phyloP scores from a whole-genome alignment of 1,140 invertebrate genomes.

The Ips nitidus region DNA sequence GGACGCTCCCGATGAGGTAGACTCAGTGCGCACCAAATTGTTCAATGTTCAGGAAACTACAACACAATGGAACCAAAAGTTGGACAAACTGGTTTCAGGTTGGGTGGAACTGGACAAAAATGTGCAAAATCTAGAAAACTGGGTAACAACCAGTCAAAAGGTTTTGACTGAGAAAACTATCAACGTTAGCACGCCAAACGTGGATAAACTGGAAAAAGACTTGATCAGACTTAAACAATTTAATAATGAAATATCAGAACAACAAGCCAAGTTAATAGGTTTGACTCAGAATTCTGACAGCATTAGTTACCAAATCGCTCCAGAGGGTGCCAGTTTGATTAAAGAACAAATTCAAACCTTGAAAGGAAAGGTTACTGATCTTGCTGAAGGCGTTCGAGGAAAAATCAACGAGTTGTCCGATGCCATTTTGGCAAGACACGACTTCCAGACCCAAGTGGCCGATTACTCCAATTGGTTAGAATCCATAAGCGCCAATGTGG shows the following conservation, averaged over 20 bases:
- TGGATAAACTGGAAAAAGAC: constrained; percentile 72
- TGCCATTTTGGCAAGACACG: constrained; percentile 75
- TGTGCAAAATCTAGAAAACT: constrained; percentile 68
- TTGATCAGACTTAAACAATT: constrained; percentile 72
- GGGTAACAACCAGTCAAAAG: constrained; percentile 70
- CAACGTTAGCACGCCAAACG: constrained; percentile 65
- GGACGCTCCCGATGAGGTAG: constrained; percentile 76
- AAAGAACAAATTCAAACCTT: constrained; percentile 72
- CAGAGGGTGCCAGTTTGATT: constrained; percentile 71
- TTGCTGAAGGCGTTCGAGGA: constrained; percentile 71
- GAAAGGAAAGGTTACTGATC: constrained; percentile 67
- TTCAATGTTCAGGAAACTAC: constrained; percentile 73
- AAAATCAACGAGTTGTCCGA: constrained; percentile 80
- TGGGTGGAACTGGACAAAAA: constrained; percentile 81
- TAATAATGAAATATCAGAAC: constrained; percentile 78
- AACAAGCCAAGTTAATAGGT: constrained; percentile 76
- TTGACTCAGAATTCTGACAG: constrained; percentile 78
- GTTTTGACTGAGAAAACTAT: constrained; percentile 58
- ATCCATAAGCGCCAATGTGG: constrained; percentile 70
- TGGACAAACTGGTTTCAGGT: constrained; percentile 74
- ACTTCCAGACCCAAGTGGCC: constrained; percentile 79
- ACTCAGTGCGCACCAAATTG: constrained; percentile 78
- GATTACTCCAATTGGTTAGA: constrained; percentile 86
- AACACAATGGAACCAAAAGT: constrained; percentile 70
- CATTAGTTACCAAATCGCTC: constrained; percentile 71